Conservation (phyloP, 2,797 vertebrate species). For the Cyclopterus lumpus region DNA sequence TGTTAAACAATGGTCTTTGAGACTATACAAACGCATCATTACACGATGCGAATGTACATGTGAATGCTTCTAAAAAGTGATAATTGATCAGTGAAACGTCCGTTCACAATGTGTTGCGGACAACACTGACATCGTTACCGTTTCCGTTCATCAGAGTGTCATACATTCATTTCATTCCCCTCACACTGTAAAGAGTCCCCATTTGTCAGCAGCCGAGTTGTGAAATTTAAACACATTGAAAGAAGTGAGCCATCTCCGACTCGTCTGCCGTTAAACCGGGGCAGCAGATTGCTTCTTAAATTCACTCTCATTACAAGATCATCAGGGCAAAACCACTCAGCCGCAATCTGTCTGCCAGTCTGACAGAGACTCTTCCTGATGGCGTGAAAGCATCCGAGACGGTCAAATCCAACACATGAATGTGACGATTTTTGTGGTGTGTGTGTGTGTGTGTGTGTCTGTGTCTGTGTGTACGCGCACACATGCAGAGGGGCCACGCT, state of each 20-base stretch:
- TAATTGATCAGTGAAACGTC: background rate
- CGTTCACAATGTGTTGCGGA: background rate
- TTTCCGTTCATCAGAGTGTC: constrained; percentile 24
- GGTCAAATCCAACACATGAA: constrained; percentile 40
- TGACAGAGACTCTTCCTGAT: constrained; percentile 76
- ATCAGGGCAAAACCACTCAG: constrained; percentile 64
- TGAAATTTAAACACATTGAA: constrained; percentile 60
- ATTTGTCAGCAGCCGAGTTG: constrained; percentile 52
- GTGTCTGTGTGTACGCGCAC: no score
- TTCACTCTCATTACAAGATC: constrained; percentile 69
- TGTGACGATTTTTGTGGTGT: constrained; percentile 3
- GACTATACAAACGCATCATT: background rate
- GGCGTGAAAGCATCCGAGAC: constrained; percentile 65
- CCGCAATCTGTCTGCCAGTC: constrained; percentile 66
- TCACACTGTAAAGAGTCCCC: constrained; percentile 19
- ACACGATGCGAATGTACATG: background rate
- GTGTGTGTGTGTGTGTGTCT: no score
- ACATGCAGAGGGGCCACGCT: constrained; percentile 20
- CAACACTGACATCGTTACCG: background rate
- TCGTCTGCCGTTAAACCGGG: constrained; percentile 56
- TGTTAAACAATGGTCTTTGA: background rate
- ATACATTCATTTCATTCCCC: constrained; percentile 21
- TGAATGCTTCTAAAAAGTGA: background rate
- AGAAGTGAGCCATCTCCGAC: constrained; percentile 55
- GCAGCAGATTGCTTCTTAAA: constrained; percentile 72